phyloP scores from a whole-genome alignment of 1,140 invertebrate species.

The Geopemphigus sp. region DNA sequence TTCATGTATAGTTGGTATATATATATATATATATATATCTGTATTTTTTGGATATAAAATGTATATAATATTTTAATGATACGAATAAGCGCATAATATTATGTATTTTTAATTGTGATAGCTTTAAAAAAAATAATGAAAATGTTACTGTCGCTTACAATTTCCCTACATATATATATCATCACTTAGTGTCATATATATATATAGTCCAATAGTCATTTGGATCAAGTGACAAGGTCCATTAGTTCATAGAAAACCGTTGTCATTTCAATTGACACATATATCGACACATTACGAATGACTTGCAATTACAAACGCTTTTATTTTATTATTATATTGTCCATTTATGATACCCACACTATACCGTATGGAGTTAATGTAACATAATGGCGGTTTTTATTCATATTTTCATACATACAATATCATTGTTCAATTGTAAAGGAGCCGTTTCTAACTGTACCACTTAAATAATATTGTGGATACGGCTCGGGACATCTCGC shows the following conservation, averaged over 20 bases:
- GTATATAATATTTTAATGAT: too few species aligned
- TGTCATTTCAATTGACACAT: slow-evolving; percentile 44
- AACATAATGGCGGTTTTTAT: slow-evolving; percentile 38
- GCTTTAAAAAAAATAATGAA: background rate
- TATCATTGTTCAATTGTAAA: slow-evolving; percentile 48
- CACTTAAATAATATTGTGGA: slow-evolving; percentile 46
- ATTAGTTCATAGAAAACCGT: slow-evolving; percentile 37
- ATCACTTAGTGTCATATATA: background rate
- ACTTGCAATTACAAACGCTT: slow-evolving; percentile 45
- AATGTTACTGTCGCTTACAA: background rate
- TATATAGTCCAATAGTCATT: background rate
- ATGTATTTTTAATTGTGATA: background rate
- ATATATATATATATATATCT: too few species aligned
- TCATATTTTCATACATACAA: slow-evolving; percentile 26
- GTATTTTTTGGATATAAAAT: too few species aligned
- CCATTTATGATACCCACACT: slow-evolving; percentile 29
- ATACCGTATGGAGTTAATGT: slow-evolving; percentile 3
- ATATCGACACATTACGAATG: slow-evolving; percentile 41
- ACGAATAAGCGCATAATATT: too few species aligned
- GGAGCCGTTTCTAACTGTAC: slow-evolving; percentile 41
- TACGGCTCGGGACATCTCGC: slow-evolving; percentile 22
- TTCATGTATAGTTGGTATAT: too few species aligned
- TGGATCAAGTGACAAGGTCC: slow-evolving; percentile 12
- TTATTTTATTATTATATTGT: slow-evolving; percentile 42
- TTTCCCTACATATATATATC: background rate